Conservation (phyloP, 2,888 invertebrate species). For the Pachliopta kotzebuea region DNA sequence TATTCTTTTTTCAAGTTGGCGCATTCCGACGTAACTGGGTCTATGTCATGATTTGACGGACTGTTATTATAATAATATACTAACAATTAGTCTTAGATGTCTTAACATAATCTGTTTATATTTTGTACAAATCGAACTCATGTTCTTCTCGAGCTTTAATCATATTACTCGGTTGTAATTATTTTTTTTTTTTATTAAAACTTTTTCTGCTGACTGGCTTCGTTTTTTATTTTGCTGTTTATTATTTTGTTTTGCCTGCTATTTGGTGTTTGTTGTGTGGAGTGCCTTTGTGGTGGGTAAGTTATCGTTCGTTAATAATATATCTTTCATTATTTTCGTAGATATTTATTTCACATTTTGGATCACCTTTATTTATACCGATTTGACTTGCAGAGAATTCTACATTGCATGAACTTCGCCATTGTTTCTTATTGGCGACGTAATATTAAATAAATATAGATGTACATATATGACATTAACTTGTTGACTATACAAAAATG, state of each 20-base stretch:
- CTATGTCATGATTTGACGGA: conserved; percentile 29
- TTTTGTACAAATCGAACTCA: conserved; percentile 66
- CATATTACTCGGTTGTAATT: conserved; percentile 75
- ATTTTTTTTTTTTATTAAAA: conserved; percentile 66
- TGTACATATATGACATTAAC: too few species aligned
- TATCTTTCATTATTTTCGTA: too few species aligned
- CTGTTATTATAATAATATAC: conserved; percentile 32
- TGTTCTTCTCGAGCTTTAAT: conserved; percentile 79
- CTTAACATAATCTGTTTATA: conserved; percentile 35
- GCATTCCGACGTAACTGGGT: too few species aligned
- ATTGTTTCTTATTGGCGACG: too few species aligned
- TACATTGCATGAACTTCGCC: too few species aligned
- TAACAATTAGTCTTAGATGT: conserved; percentile 32
- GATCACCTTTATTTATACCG: too few species aligned
- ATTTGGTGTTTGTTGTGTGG: conserved; percentile 59
- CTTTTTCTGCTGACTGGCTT: conserved; percentile 75
- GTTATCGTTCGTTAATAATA: conserved; percentile 37
- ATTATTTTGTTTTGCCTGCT: conserved; percentile 56
- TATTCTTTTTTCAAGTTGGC: too few species aligned
- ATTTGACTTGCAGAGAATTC: too few species aligned
- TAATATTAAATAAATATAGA: too few species aligned
- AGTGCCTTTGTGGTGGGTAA: conserved; percentile 52
- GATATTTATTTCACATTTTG: too few species aligned
- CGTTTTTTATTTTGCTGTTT: conserved; percentile 64
- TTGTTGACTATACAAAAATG: too few species aligned